phyloP scores from a whole-genome alignment of 2,888 invertebrate genomes.

The Pyralis farinalis region DNA sequence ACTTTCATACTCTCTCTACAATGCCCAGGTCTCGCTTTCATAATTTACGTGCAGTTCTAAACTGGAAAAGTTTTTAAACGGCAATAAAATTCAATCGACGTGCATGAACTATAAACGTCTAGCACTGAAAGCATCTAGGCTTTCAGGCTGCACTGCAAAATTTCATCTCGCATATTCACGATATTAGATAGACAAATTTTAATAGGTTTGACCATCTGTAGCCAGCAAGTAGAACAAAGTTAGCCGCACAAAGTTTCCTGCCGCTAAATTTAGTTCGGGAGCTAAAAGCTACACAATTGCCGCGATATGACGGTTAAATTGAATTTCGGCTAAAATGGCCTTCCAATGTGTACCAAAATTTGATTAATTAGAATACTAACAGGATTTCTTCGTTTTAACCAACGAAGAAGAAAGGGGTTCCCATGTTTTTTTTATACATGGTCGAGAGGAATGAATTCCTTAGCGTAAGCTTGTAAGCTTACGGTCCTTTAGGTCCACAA shows the following conservation, averaged over 20 bases:
- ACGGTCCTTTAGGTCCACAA: too few relatives aligned
- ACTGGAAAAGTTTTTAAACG: too few relatives aligned
- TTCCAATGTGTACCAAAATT: neutral
- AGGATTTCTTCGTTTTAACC: too few relatives aligned
- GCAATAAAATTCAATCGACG: conserved; percentile 15
- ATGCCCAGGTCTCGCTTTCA: too few relatives aligned
- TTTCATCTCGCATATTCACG: neutral
- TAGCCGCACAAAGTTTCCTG: conserved; percentile 23
- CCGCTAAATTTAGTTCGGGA: conserved; percentile 19
- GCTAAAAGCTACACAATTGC: conserved; percentile 34
- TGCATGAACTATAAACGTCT: conserved; percentile 4
- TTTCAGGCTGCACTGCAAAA: neutral
- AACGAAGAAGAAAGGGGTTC: too few relatives aligned
- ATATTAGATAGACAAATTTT: conserved; percentile 8
- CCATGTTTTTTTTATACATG: too few relatives aligned
- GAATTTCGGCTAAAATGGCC: conserved; percentile 20
- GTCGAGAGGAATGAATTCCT: too few relatives aligned
- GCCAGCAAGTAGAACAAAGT: conserved; percentile 28
- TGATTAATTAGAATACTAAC: too few relatives aligned
- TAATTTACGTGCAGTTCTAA: too few relatives aligned
- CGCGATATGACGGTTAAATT: conserved; percentile 20
- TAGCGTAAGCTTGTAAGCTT: too few relatives aligned
- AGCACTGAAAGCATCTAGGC: neutral
- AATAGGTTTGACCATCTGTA: conserved; percentile 16
- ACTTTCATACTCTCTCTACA: too few relatives aligned